Evolutionary conservation across 1,140 invertebrate species (phyloP), one percentile per base, ranked within the genome.

Genomic region (Pemphigus obesinymphae): DNA sequence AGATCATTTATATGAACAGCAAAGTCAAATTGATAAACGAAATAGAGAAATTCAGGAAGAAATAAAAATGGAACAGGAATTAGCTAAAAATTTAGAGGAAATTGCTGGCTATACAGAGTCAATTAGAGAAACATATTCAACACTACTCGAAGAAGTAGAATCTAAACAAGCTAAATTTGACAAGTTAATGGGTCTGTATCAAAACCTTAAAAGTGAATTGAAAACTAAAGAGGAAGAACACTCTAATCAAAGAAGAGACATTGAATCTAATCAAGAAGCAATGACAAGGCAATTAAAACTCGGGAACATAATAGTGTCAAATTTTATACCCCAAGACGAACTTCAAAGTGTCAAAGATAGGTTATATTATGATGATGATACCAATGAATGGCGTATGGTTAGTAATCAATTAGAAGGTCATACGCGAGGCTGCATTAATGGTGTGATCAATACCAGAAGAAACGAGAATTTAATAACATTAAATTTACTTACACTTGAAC

Each of bases 241-340:
- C 85, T 92, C 92, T 76, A 89, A 91, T 68, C 94, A 96, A 84
- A 88, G 94, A 82, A 89, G 94, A 82, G 94, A 96, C 80, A 86
- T 96, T 31, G 94, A 96, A 86, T 90, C 92, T 86, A 92, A 92
- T 2, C 93, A 95, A 84, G 92, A 93, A 85, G 92, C 94, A 84
- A 89, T 96, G 43, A 93, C 92, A 1, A 91, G 93, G 85, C 90
- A 94, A 84, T 87, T 96, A 66, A 93, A 95, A 84, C 88, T 94
- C n/a, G 91, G 92, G 82, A 91, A 94, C 85, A 89, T 98, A 13
- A 94, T 98, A 58, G 97, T 99, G 82, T 97, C 99, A 85, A 98
- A 98, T 88, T 99, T 99, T 87, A 96, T 99, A 85, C 97, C 97
- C 15, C 89, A 91, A 4, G 95, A 96, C 85, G 95, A 98, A 68